These are phyloP conservation scores for Coranthus polyacanthus DNA, from an alignment of 2,797 vertebrate genomes.

Conservation along the genomic window DNA sequence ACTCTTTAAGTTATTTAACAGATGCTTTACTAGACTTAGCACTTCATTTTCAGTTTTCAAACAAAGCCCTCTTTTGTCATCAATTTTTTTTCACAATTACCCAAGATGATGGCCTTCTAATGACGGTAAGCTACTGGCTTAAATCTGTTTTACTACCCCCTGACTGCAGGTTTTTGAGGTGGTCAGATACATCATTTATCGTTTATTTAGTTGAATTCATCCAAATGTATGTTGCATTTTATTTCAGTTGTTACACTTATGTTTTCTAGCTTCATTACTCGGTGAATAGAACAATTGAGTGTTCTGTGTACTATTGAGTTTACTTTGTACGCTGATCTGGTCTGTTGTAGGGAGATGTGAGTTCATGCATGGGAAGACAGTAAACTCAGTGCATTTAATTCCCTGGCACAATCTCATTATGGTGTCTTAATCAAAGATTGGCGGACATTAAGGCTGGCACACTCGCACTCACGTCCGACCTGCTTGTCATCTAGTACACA, in stretches of 20 bases:
- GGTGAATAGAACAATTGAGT: not conserved
- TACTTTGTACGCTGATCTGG: not conserved
- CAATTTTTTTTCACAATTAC: no score
- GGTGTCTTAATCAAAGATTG: constrained; percentile 75
- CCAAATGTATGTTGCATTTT: not conserved
- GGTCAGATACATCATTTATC: not conserved
- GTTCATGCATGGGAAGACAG: constrained; percentile 13
- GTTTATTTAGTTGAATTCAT: no score
- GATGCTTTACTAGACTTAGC: not conserved
- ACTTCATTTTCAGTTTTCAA: not conserved
- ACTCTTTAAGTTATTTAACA: not conserved
- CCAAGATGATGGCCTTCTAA: no score
- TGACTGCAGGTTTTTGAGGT: no score
- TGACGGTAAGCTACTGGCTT: no score
- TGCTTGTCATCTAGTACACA: constrained; percentile 22
- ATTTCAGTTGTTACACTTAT: not conserved
- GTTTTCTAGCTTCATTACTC: not conserved
- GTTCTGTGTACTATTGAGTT: not conserved
- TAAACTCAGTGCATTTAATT: constrained; percentile 46
- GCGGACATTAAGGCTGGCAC: constrained; percentile 46
- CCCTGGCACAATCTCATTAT: constrained; percentile 72
- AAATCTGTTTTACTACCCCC: no score
- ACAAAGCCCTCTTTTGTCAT: no score
- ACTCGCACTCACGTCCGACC: constrained; percentile 40
- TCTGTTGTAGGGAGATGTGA: constrained; percentile 1